A percentile compares a stretch with the other conserved stretches of the same genome.
These are phyloP conservation scores for Latrodectus hesperus DNA, from an alignment of 2,888 invertebrate genomes.

Conservation along the genomic window DNA sequence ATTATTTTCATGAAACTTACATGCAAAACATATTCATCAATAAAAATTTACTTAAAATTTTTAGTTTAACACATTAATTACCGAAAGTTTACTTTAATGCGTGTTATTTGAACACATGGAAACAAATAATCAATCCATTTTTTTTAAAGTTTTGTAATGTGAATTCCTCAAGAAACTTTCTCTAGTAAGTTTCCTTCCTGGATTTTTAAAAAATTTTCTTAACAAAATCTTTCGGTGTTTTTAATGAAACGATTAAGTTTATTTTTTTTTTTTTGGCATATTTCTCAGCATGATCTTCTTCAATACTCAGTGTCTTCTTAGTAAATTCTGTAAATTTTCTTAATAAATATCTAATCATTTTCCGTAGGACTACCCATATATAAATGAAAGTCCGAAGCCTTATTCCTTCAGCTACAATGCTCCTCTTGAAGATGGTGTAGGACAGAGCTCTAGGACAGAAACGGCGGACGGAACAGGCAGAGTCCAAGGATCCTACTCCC, in stretches of 20 bases:
- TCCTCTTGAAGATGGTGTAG: constrained; percentile 51
- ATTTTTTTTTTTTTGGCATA: too few relatives aligned
- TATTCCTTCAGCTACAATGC: constrained; percentile 63
- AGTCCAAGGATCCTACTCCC: constrained; percentile 61
- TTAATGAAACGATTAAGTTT: background rate
- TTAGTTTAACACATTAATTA: too few relatives aligned
- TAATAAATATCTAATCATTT: constrained; percentile 20
- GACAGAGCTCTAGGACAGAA: constrained; percentile 52
- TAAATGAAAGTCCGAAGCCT: constrained; percentile 50
- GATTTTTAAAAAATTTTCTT: background rate
- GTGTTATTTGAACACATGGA: too few relatives aligned
- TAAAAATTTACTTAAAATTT: too few relatives aligned
- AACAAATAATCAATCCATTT: too few relatives aligned
- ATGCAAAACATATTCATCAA: too few relatives aligned
- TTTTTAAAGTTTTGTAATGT: too few relatives aligned
- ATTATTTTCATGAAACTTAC: too few relatives aligned
- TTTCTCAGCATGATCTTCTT: background rate
- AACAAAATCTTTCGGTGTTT: background rate
- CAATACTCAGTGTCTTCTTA: background rate
- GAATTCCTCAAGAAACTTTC: too few relatives aligned
- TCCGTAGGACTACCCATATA: constrained; percentile 11
- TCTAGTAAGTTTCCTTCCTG: background rate
- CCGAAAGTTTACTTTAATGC: too few relatives aligned
- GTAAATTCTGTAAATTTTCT: background rate
- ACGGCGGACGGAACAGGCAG: constrained; percentile 53